Conservation (phyloP, 2,888 invertebrate species). For the Zelleria hepariella region DNA sequence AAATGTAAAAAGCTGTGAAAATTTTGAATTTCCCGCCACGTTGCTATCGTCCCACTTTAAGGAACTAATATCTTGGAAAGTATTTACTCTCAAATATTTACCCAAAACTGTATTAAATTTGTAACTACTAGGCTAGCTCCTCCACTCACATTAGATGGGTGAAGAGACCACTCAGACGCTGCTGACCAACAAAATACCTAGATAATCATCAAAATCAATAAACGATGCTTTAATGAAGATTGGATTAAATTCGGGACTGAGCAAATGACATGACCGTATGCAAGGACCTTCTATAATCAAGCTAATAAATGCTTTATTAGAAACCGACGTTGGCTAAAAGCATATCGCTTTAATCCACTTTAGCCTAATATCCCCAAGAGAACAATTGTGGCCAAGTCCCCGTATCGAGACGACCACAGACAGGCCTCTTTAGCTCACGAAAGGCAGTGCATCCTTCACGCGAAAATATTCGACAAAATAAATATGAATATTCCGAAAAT, state of each 20-base stretch:
- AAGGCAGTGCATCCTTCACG: conserved; percentile 33
- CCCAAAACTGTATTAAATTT: too few relatives aligned
- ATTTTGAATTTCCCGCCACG: too few relatives aligned
- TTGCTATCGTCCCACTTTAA: too few relatives aligned
- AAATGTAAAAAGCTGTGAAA: too few relatives aligned
- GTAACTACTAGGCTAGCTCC: too few relatives aligned
- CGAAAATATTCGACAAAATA: conserved; percentile 12
- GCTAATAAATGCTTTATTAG: conserved; percentile 47
- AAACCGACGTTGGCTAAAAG: conserved; percentile 45
- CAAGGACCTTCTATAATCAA: conserved; percentile 36
- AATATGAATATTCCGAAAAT: conserved; percentile 37
- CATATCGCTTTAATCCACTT: conserved; percentile 61
- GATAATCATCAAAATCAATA: neutral
- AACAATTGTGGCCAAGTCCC: neutral
- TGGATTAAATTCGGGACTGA: neutral
- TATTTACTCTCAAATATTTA: too few relatives aligned
- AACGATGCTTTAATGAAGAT: neutral
- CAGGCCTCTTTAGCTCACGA: conserved; percentile 22
- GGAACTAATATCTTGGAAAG: too few relatives aligned
- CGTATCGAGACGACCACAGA: neutral
- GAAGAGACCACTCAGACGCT: too few relatives aligned
- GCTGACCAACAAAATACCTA: neutral
- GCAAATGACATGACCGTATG: neutral
- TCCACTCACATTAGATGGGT: too few relatives aligned
- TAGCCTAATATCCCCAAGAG: conserved; percentile 19